phyloP scores from a whole-genome alignment of 2,888 invertebrate genomes.

The Oscheius sp. region DNA sequence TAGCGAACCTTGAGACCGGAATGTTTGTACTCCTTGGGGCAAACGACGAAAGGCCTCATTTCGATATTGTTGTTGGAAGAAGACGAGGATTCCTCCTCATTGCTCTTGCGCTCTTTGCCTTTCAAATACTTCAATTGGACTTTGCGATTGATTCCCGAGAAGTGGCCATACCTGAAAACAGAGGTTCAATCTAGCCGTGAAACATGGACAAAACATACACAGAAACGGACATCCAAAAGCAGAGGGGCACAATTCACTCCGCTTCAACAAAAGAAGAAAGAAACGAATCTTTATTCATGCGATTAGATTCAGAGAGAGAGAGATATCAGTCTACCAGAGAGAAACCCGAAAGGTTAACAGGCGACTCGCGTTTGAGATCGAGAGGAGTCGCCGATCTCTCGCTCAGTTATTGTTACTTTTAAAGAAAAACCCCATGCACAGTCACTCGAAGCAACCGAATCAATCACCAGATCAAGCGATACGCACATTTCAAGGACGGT shows the following conservation, averaged over 20 bases:
- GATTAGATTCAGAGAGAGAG: neutral
- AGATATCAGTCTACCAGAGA: neutral
- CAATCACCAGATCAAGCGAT: neutral
- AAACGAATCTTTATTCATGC: slow-evolving; percentile 23
- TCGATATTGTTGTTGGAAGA: no score
- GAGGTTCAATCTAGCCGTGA: neutral
- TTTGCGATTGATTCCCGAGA: slow-evolving; percentile 98
- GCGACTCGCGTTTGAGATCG: no score
- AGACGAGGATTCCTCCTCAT: slow-evolving; percentile 12
- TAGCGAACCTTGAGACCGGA: no score
- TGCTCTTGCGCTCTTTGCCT: slow-evolving; percentile 47
- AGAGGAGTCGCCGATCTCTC: neutral
- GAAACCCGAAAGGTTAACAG: neutral
- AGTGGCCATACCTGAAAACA: slow-evolving; percentile 89
- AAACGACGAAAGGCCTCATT: no score
- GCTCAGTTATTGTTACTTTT: slow-evolving; percentile 1
- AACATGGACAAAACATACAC: no score
- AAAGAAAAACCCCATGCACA: neutral
- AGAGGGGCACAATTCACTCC: neutral
- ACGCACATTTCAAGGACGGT: slow-evolving; percentile 96
- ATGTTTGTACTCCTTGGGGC: no score
- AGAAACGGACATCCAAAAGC: neutral
- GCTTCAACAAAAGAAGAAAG: neutral
- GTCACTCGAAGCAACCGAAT: neutral
- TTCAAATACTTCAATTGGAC: slow-evolving; percentile 99